A percentile compares a stretch with the other conserved stretches of the same genome.
Conservation (phyloP, 2,113 vertebrate species). For the Cardinalis cardinalis region DNA sequence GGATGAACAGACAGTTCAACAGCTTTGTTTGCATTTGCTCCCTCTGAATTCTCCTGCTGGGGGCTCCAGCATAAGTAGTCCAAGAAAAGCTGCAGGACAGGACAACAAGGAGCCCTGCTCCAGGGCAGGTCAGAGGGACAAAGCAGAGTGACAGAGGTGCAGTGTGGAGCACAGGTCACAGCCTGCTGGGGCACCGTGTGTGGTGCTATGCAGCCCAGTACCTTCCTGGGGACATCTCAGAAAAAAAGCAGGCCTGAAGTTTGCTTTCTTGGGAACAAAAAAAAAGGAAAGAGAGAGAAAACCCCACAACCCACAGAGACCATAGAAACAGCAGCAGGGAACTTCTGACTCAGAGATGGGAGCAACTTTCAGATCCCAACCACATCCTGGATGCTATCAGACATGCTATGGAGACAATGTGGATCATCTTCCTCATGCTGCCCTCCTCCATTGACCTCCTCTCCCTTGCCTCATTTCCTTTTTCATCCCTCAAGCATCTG, state of each 20-base stretch:
- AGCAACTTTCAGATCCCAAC: neutral
- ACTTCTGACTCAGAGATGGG: neutral
- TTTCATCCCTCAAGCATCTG: neutral
- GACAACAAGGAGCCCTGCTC: neutral
- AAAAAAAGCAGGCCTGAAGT: neutral
- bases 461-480: neutral
- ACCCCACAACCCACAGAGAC: neutral
- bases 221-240: neutral
- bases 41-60: neutral
- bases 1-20: neutral
- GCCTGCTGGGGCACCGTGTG: neutral
- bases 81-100: neutral
- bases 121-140: neutral
- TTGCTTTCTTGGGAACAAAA: neutral
- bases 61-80: neutral
- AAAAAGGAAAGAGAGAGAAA: neutral
- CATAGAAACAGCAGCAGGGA: neutral
- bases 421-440: neutral
- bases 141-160: neutral
- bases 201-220: fast-evolving
- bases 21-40: neutral
- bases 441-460: neutral
- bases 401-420: neutral
- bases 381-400: neutral
- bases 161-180: neutral